Evolutionary conservation across 2,113 vertebrate genomes (phyloP).

Genomic region (Cyphotilapia sp.): DNA sequence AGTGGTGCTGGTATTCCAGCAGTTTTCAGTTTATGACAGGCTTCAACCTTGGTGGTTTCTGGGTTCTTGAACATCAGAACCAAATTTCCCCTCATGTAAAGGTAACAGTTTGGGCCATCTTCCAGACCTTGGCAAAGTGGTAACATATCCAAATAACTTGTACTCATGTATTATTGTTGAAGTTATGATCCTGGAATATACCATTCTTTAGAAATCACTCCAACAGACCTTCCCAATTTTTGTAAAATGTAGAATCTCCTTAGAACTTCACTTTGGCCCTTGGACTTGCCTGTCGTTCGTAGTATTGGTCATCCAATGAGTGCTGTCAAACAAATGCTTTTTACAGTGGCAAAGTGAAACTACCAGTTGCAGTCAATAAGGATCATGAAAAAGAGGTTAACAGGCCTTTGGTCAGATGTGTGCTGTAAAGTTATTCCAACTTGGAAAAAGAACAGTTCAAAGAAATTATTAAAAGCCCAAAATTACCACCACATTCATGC

Average conservation of each 20-base stretch:
- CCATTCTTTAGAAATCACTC: neutral
- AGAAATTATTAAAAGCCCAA: neutral
- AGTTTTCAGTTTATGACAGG: neutral
- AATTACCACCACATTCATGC: neutral
- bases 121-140: neutral
- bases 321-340: neutral
- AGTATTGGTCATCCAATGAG: neutral
- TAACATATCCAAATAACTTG: neutral
- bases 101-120: neutral
- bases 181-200: neutral
- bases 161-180: neutral
- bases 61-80: neutral
- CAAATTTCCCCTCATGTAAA: neutral
- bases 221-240: neutral
- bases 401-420: neutral
- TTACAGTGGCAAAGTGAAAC: neutral
- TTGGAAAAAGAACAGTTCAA: neutral
- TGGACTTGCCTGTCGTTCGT: neutral
- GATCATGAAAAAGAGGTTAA: neutral
- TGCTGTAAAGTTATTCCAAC: neutral
- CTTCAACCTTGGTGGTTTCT: neutral
- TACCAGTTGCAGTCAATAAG: neutral
- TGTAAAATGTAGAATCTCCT: neutral
- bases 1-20: neutral
- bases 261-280: neutral